These are phyloP conservation scores for Atopsyche davidsoni DNA, from an alignment of 1,140 invertebrate species.

Conservation along the genomic window DNA sequence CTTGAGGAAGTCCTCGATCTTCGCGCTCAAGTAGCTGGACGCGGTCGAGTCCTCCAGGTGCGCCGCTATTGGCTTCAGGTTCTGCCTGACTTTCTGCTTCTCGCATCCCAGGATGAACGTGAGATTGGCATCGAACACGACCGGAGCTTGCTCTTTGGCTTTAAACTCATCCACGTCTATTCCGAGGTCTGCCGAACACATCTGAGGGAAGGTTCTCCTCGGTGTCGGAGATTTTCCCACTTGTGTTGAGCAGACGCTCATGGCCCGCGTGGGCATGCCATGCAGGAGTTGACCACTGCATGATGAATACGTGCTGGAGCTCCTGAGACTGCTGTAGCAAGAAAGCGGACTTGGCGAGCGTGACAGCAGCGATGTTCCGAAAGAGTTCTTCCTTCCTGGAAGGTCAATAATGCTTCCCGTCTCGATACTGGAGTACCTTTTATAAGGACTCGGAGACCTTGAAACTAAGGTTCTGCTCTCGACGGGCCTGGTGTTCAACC, in stretches of 20 bases:
- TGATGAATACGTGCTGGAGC: slow-evolving; percentile 43
- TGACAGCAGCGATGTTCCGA: slow-evolving; percentile 29
- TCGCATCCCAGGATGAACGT: slow-evolving; percentile 69
- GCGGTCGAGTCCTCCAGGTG: slow-evolving; percentile 66
- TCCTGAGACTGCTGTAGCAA: slow-evolving; percentile 39
- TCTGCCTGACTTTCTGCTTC: slow-evolving; percentile 60
- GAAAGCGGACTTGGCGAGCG: slow-evolving; percentile 40
- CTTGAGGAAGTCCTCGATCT: slow-evolving; percentile 73
- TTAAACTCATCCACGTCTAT: slow-evolving; percentile 51
- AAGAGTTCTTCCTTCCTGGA: slow-evolving; percentile 35
- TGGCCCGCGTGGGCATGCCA: slow-evolving; percentile 38
- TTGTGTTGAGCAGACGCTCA: slow-evolving; percentile 41
- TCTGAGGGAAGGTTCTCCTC: slow-evolving; percentile 60
- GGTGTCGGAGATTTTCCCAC: slow-evolving; percentile 46
- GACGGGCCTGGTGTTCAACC: slow-evolving; percentile 25
- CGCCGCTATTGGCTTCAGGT: slow-evolving; percentile 63
- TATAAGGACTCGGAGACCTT: slow-evolving; percentile 41
- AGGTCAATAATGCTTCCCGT: slow-evolving; percentile 46
- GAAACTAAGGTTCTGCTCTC: slow-evolving; percentile 32
- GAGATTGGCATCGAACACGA: slow-evolving; percentile 74
- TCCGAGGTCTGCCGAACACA: slow-evolving; percentile 39
- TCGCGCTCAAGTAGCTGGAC: slow-evolving; percentile 64
- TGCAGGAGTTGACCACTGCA: slow-evolving; percentile 44
- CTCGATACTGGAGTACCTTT: slow-evolving; percentile 42
- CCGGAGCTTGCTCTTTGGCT: slow-evolving; percentile 62